These are phyloP conservation scores for Amphimallon solstitiale DNA, from an alignment of 2,888 invertebrate species.

Conservation along the genomic window DNA sequence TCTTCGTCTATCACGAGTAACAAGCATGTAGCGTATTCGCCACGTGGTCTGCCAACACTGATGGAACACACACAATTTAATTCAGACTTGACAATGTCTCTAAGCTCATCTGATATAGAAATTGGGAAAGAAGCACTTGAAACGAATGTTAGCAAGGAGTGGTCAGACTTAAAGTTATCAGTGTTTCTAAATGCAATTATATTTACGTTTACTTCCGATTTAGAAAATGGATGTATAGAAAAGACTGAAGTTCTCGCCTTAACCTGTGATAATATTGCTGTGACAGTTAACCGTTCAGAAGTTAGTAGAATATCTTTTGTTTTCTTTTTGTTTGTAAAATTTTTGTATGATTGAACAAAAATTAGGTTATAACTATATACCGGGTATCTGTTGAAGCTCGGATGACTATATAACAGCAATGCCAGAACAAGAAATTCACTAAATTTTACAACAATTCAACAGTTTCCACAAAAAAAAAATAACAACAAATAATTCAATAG, in stretches of 20 bases:
- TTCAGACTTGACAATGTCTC: conserved; percentile 14
- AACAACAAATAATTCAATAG: too few species aligned
- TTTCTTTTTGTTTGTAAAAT: too few species aligned
- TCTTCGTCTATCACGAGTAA: neutral
- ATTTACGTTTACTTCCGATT: conserved; percentile 63
- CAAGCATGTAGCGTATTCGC: conserved; percentile 24
- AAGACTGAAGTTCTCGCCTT: conserved; percentile 65
- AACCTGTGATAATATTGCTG: conserved; percentile 59
- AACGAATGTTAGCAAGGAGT: conserved; percentile 35
- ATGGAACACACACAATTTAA: conserved; percentile 30
- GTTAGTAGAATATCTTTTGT: too few species aligned
- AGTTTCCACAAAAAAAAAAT: too few species aligned
- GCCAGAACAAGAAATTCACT: too few species aligned
- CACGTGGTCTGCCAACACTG: conserved; percentile 40
- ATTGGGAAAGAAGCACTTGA: conserved; percentile 18
- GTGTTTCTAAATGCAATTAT: conserved; percentile 63
- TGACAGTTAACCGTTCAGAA: conserved; percentile 55
- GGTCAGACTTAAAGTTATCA: conserved; percentile 51
- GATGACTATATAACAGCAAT: too few species aligned
- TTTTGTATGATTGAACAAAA: too few species aligned
- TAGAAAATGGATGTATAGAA: conserved; percentile 61
- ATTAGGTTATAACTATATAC: too few species aligned
- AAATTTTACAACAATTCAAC: too few species aligned
- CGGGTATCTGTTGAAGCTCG: too few species aligned
- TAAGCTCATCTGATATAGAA: conserved; percentile 30